These are phyloP conservation scores for Junco hyemalis DNA, from an alignment of 2,113 vertebrate species.

Conservation along the genomic window DNA sequence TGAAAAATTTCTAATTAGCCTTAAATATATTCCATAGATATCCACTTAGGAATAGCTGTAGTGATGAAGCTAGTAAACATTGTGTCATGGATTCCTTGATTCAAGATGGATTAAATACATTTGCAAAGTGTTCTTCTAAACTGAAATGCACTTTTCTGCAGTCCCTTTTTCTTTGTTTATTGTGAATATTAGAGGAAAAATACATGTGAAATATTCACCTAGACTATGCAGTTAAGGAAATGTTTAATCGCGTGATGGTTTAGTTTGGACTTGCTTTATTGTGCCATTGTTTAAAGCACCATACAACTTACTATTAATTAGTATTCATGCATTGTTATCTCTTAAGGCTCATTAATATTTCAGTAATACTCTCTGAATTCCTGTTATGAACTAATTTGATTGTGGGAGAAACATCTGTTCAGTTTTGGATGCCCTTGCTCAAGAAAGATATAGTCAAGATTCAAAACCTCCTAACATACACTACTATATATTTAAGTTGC, in stretches of 20 bases:
- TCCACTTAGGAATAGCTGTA: not conserved
- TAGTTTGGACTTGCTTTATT: not conserved
- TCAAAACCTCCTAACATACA: not conserved
- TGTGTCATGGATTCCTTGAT: not conserved
- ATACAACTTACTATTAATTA: constrained; percentile 13
- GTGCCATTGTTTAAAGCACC: not conserved
- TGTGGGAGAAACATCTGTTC: constrained; percentile 41
- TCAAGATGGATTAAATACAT: not conserved
- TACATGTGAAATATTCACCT: not conserved
- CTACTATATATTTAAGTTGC: not conserved
- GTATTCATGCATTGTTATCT: constrained; percentile 27
- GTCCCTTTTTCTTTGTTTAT: not conserved
- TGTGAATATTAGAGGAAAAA: not conserved
- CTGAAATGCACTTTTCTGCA: not conserved
- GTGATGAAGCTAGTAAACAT: not conserved
- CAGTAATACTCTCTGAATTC: constrained; percentile 12
- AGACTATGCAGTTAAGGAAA: not conserved
- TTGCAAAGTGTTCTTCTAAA: not conserved
- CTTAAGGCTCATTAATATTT: constrained; percentile 49
- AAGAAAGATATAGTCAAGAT: not conserved
- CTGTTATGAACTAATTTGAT: not conserved
- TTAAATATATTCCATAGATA: not conserved
- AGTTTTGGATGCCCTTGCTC: constrained; percentile 10
- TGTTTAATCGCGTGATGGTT: not conserved
- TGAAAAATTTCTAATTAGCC: not conserved